phyloP scores from a whole-genome alignment of 2,888 invertebrate genomes.

The Drosophila anomalipes region DNA sequence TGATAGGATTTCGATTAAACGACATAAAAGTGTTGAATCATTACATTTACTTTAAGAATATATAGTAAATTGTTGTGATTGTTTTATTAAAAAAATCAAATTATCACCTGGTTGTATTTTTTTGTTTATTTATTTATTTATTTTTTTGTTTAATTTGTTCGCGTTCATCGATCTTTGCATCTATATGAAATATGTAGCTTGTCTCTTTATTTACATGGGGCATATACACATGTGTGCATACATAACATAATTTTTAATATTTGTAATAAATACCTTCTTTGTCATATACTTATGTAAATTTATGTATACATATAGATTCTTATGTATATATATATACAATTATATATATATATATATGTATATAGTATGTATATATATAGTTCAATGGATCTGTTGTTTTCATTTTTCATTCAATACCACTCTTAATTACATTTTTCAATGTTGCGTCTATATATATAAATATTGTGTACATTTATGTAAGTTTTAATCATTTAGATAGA shows the following conservation, averaged over 20 bases:
- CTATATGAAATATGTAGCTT: conserved; percentile 76
- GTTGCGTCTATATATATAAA: conserved; percentile 12
- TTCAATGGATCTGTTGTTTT: conserved; percentile 72
- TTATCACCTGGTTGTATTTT: conserved; percentile 54
- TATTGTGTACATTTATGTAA: conserved; percentile 25
- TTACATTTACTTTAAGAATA: conserved; percentile 33
- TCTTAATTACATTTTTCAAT: conserved; percentile 45
- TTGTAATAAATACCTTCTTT: conserved; percentile 9
- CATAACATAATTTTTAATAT: conserved; percentile 29
- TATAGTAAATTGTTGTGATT: conserved; percentile 21
- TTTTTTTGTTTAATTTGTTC: conserved; percentile 27
- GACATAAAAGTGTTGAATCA: conserved; percentile 49
- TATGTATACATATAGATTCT: conserved; percentile 13
- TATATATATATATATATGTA: conserved; percentile 48
- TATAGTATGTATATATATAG: conserved; percentile 68
- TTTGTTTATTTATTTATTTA: conserved; percentile 2
- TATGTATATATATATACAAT: conserved; percentile 28
- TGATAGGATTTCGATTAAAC: conserved; percentile 32
- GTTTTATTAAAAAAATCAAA: conserved; percentile 44
- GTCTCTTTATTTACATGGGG: conserved; percentile 77
- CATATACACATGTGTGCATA: conserved; percentile 50
- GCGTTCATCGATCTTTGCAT: conserved; percentile 66
- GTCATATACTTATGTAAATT: conserved; percentile 11
- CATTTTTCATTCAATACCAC: conserved; percentile 55
- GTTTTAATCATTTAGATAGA: conserved; percentile 55